Evolutionary conservation across 2,113 vertebrate species (phyloP).

Genomic region (Holacanthus passer): DNA sequence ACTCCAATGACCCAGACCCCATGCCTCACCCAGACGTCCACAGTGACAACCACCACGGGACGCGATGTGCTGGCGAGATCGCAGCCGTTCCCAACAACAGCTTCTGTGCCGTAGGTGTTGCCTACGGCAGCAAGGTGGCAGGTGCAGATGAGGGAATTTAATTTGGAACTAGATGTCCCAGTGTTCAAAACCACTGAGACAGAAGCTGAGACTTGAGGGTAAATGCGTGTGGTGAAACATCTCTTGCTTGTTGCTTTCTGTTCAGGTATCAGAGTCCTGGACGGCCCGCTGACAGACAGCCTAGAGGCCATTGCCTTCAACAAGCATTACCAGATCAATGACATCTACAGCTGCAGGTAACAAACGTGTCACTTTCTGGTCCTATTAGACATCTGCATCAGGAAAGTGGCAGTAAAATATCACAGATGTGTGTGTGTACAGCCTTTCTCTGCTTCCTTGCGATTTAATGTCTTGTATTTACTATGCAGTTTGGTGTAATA

Average conservation of each 20-base stretch:
- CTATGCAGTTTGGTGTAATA: neutral
- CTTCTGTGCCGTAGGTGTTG: slow-evolving; percentile 95
- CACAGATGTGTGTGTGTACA: neutral
- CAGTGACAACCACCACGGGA: slow-evolving; percentile 96
- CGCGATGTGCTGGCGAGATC: slow-evolving; percentile 95
- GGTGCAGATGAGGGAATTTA: slow-evolving; percentile 77
- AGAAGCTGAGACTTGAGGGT: neutral
- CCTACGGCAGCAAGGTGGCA: slow-evolving; percentile 94
- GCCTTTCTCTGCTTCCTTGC: neutral
- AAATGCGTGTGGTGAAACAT: neutral
- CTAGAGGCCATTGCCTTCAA: slow-evolving; percentile 98
- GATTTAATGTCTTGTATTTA: neutral
- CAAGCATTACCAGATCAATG: slow-evolving; percentile 99
- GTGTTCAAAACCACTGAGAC: neutral
- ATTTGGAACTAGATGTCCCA: neutral
- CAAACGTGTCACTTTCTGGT: neutral
- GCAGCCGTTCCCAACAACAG: slow-evolving; percentile 95
- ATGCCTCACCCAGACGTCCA: slow-evolving; percentile 93
- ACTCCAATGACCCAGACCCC: slow-evolving; percentile 96
- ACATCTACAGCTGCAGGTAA: slow-evolving; percentile 99
- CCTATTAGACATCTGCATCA: neutral
- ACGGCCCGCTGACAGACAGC: slow-evolving; percentile 96
- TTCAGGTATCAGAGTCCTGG: slow-evolving; percentile 96
- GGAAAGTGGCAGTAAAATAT: neutral
- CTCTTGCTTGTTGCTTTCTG: neutral